Conservation (phyloP, 1,140 invertebrate genomes). For the Subanguina moxae region DNA sequence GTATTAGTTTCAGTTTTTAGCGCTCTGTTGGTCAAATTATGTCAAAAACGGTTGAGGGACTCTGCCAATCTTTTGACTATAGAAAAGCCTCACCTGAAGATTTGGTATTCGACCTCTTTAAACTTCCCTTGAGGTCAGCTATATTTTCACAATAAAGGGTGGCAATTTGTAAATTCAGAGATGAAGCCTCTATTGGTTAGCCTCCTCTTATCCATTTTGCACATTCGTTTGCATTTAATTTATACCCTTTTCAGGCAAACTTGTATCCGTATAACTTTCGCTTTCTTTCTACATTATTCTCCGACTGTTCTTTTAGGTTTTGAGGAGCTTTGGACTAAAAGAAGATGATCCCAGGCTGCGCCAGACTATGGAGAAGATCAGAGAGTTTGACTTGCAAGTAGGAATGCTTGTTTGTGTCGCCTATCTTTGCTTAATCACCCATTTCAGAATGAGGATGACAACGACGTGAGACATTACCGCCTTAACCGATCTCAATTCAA, state of each 20-base stretch:
- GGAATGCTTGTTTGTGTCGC: neutral
- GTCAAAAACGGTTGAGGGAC: neutral
- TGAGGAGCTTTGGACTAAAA: slow-evolving; percentile 46
- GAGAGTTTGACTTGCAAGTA: slow-evolving; percentile 34
- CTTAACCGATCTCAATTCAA: slow-evolving; percentile 48
- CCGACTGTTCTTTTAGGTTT: slow-evolving; percentile 14
- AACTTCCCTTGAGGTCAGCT: slow-evolving; percentile 31
- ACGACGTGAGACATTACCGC: slow-evolving; percentile 18
- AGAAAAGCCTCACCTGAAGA: slow-evolving; percentile 45
- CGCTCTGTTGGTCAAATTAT: slow-evolving; percentile 20
- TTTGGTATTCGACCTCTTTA: slow-evolving; percentile 56
- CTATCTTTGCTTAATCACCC: neutral
- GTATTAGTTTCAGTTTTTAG: slow-evolving; percentile 18
- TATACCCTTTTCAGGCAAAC: neutral
- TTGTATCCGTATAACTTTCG: neutral
- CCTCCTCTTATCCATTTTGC: too few species aligned
- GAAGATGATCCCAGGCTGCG: slow-evolving; percentile 50
- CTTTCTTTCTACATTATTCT: neutral
- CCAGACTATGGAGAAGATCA: slow-evolving; percentile 53
- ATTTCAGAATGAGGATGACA: slow-evolving; percentile 32
- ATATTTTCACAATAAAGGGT: too few species aligned
- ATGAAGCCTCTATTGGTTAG: slow-evolving; percentile 52
- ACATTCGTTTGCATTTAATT: too few species aligned
- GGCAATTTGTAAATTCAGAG: slow-evolving; percentile 10
- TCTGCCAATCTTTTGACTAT: slow-evolving; percentile 32